Conservation (phyloP, 2,797 vertebrate genomes). For the Alectoris magna region DNA sequence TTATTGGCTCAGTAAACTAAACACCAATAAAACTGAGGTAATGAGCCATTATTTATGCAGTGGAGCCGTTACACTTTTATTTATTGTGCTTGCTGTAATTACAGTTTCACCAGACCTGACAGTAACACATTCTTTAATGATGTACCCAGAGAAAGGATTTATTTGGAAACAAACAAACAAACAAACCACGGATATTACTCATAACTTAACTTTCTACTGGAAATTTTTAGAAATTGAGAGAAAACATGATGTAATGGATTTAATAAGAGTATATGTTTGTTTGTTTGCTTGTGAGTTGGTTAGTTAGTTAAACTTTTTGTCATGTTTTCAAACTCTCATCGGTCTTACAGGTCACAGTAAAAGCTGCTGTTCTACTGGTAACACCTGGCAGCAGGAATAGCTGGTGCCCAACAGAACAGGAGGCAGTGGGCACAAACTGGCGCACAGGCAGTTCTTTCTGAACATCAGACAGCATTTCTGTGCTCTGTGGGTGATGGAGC, state of each 20-base stretch:
- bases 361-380: neutral
- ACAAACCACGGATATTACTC: neutral
- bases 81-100: slow-evolving; percentile 67
- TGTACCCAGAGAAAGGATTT: slow-evolving; percentile 31
- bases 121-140: slow-evolving; percentile 48
- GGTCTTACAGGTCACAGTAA: neutral
- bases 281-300: neutral
- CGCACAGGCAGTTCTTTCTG: neutral
- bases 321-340: neutral
- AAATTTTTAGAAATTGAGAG: neutral
- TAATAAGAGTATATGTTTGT: neutral
- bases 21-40: slow-evolving; percentile 52
- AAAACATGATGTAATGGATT: slow-evolving; percentile 33
- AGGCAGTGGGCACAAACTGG: neutral
- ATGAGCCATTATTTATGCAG: slow-evolving; percentile 66
- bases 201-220: slow-evolving; percentile 26
- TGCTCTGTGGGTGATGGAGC: neutral
- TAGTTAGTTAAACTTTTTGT: neutral
- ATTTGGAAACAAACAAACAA: slow-evolving; percentile 17
- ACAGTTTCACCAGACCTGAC: slow-evolving; percentile 52
- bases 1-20: slow-evolving; percentile 44
- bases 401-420: neutral
- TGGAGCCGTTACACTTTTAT: slow-evolving; percentile 56
- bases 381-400: neutral
- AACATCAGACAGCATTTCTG: neutral